These are phyloP conservation scores for Sinocyclocheilus rhinocerous DNA, from an alignment of 2,113 vertebrate genomes.

Conservation along the genomic window DNA sequence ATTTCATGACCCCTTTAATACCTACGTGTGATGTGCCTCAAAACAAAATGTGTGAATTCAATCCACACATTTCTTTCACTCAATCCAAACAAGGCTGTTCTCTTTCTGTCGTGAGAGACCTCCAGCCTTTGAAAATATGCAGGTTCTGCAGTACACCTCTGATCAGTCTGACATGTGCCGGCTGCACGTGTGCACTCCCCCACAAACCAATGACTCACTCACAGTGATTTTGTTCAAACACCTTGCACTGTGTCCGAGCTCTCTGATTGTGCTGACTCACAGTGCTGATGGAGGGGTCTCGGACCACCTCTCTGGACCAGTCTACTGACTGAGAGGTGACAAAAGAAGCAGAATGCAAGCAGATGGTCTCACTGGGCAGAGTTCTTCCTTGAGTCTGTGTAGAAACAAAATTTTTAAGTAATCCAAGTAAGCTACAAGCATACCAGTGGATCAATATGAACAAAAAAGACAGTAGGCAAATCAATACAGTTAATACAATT, in stretches of 20 bases:
- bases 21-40: background rate
- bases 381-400: conserved; percentile 81
- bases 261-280: conserved; percentile 74
- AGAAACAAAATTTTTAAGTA: background rate
- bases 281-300: conserved; percentile 79
- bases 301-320: conserved; percentile 83
- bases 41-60: background rate
- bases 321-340: conserved; percentile 72
- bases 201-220: background rate
- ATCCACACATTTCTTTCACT: background rate
- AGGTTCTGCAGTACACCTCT: too few relatives aligned
- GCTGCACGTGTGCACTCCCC: too few relatives aligned
- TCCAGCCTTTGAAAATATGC: background rate
- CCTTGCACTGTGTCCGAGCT: too few relatives aligned
- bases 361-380: conserved; percentile 87
- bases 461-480: too few relatives aligned
- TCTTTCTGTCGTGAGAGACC: background rate
- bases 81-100: background rate
- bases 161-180: background rate
- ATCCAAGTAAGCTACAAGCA: background rate
- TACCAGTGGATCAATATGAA: background rate
- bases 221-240: background rate
- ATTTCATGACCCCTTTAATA: too few relatives aligned
- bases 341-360: conserved; percentile 80
- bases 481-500: too few relatives aligned